Conservation (phyloP, 2,113 vertebrate genomes). For the Bubo scandiacus region DNA sequence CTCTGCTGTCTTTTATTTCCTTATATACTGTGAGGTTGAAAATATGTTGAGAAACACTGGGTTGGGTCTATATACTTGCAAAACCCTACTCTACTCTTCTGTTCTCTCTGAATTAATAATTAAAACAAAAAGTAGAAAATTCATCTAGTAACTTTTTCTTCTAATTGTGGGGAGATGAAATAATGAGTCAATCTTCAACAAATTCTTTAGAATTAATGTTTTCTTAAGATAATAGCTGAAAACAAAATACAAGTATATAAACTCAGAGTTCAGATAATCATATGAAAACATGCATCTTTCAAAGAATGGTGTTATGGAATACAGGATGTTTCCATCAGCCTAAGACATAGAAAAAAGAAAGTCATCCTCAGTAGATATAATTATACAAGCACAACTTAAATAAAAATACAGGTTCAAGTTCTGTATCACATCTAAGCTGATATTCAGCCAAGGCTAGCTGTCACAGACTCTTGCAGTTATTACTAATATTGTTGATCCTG, state of each 20-base stretch:
- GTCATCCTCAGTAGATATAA: fast-evolving
- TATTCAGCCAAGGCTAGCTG: neutral
- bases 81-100: neutral
- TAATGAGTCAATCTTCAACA: neutral
- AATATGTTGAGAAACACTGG: neutral
- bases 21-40: neutral
- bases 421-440: neutral
- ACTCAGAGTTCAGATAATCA: neutral
- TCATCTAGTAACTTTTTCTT: neutral
- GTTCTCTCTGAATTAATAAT: neutral
- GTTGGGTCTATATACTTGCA: neutral
- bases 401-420: neutral
- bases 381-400: neutral
- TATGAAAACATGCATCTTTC: neutral
- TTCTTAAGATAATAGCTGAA: neutral
- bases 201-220: neutral
- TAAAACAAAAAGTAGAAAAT: neutral
- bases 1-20: neutral
- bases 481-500: neutral
- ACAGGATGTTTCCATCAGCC: neutral
- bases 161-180: neutral
- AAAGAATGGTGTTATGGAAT: neutral
- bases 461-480: neutral
- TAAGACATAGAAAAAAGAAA: neutral
- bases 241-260: neutral